Evolutionary conservation across 1,140 invertebrate genomes (phyloP).

Genomic region (Drosophila pandora): DNA sequence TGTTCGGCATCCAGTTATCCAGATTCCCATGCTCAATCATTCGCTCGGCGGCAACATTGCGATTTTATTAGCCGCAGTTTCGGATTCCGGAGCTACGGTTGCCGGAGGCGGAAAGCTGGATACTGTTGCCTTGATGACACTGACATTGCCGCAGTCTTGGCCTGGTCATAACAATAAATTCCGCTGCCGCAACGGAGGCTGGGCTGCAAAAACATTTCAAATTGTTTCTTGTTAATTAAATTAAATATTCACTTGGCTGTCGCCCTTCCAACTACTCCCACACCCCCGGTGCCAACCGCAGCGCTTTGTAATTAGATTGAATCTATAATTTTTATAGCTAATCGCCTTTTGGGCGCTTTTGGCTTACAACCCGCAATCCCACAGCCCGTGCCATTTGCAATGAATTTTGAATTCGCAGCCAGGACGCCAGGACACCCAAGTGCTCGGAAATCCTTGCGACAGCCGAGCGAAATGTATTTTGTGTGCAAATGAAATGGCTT

Average conservation of each 20-base stretch:
- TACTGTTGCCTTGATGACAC: conserved; percentile 42
- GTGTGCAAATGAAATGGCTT: conserved; percentile 66
- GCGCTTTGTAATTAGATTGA: conserved; percentile 83
- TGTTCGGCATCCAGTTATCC: conserved; percentile 35
- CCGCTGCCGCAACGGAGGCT: conserved; percentile 38
- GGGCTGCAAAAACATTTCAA: conserved; percentile 44
- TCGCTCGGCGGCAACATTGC: conserved; percentile 48
- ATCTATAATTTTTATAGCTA: conserved; percentile 84
- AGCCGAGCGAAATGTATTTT: conserved; percentile 53
- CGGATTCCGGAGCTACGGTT: background rate
- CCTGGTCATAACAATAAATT: conserved; percentile 81
- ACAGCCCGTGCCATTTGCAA: conserved; percentile 6
- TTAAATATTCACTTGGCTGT: conserved; percentile 73
- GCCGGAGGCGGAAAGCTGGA: conserved; percentile 1
- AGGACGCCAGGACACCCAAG: conserved; percentile 33
- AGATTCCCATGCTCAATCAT: conserved; percentile 56
- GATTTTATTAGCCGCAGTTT: conserved; percentile 49
- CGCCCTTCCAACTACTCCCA: conserved; percentile 2
- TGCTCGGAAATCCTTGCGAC: conserved; percentile 32
- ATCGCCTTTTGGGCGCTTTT: conserved; percentile 57
- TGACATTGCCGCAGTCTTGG: conserved; percentile 53
- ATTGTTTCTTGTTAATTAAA: conserved; percentile 82
- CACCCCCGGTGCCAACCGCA: conserved; percentile 31
- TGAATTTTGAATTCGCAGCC: conserved; percentile 75
- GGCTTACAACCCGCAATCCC: conserved; percentile 5